A percentile compares a stretch with the other conserved stretches of the same genome.
Conservation (phyloP, 2,888 invertebrate genomes). For the Antitype chi region DNA sequence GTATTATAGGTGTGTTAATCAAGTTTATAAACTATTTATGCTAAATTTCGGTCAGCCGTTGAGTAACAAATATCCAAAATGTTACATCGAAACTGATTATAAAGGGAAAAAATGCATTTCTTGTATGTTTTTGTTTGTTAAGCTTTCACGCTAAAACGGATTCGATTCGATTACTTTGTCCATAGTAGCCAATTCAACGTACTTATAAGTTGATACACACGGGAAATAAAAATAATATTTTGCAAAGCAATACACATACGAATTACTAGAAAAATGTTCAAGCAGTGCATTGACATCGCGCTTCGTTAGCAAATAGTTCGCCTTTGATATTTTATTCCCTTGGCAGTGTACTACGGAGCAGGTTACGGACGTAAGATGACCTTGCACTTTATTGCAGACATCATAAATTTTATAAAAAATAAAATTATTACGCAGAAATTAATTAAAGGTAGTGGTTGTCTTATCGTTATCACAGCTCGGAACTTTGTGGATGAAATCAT, state of each 20-base stretch:
- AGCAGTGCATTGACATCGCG: slow-evolving; percentile 8
- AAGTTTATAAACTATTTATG: too few relatives aligned
- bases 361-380: background rate
- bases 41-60: too few relatives aligned
- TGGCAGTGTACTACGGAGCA: background rate
- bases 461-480: background rate
- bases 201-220: background rate
- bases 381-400: background rate
- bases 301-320: slow-evolving; percentile 20
- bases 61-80: too few relatives aligned
- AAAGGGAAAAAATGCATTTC: too few relatives aligned
- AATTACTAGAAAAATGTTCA: slow-evolving; percentile 14
- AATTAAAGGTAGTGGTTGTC: background rate
- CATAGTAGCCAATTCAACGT: background rate
- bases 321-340: slow-evolving; percentile 18
- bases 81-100: too few relatives aligned
- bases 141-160: too few relatives aligned
- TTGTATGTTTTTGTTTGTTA: too few relatives aligned
- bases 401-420: background rate
- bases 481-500: background rate
- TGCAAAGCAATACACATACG: background rate
- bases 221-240: background rate
- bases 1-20: too few relatives aligned
- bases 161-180: too few relatives aligned
- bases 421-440: background rate